Conservation (phyloP, 2,888 invertebrate species). For the Drosophila paramelanica region DNA sequence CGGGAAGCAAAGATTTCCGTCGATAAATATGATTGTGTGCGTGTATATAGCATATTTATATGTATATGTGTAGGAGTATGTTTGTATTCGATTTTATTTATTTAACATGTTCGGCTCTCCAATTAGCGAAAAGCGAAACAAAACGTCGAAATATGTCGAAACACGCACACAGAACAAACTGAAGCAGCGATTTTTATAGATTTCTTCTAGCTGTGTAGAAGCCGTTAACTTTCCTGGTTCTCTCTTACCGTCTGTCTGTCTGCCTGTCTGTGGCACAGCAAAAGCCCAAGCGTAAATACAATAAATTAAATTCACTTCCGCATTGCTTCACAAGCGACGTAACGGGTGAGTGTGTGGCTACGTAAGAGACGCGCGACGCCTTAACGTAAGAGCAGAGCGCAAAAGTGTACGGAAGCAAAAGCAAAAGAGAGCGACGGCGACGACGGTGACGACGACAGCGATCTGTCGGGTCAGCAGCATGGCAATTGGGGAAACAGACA, state of each 20-base stretch:
- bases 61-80: constrained; percentile 5
- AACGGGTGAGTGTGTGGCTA: constrained; percentile 68
- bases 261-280: constrained; percentile 52
- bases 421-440: constrained; percentile 49
- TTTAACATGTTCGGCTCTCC: constrained; percentile 61
- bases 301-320: constrained; percentile 85
- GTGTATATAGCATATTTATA: constrained; percentile 2
- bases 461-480: constrained; percentile 67
- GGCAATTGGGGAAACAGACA: constrained; percentile 57
- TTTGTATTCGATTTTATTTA: constrained; percentile 44
- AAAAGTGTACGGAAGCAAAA: constrained; percentile 67
- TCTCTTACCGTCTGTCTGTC: constrained; percentile 37
- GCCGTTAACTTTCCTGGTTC: constrained; percentile 76
- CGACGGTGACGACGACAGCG: constrained; percentile 31
- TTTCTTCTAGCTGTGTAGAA: constrained; percentile 42
- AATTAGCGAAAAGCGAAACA: constrained; percentile 74
- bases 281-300: constrained; percentile 76
- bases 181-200: constrained; percentile 52
- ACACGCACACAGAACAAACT: constrained; percentile 11
- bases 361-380: constrained; percentile 44
- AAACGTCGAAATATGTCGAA: constrained; percentile 48
- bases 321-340: constrained; percentile 84
- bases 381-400: constrained; percentile 64
- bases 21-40: constrained; percentile 52
- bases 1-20: constrained; percentile 49